These are phyloP conservation scores for Spinibarbus caldwelli DNA, from an alignment of 2,797 vertebrate species.

Conservation along the genomic window DNA sequence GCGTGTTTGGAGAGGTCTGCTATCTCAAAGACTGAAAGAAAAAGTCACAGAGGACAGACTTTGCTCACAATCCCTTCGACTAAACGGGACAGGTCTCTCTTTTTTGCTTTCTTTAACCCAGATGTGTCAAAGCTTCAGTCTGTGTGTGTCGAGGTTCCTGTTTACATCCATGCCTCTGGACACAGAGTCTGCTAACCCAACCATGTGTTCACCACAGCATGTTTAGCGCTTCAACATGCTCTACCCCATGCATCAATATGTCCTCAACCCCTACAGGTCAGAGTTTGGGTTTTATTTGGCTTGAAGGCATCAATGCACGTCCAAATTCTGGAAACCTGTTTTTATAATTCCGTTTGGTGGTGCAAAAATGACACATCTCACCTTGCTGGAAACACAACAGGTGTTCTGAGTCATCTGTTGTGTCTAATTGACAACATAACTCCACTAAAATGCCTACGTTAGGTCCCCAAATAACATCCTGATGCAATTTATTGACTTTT, in stretches of 20 bases:
- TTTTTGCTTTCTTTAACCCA: conserved; percentile 46
- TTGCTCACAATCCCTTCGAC: conserved; percentile 23
- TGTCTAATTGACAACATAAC: conserved; percentile 5
- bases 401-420: conserved; percentile 15
- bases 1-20: neutral
- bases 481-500: conserved; percentile 14
- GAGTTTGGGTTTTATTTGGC: neutral
- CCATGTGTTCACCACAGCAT: conserved; percentile 53
- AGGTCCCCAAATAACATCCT: conserved; percentile 11
- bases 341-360: neutral
- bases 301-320: neutral
- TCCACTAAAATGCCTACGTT: neutral
- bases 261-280: conserved; percentile 1
- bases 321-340: neutral
- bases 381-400: neutral
- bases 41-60: neutral
- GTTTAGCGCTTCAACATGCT: conserved; percentile 31
- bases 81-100: conserved; percentile 25
- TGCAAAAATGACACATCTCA: neutral
- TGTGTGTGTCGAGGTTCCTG: conserved; percentile 32
- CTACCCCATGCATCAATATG: conserved; percentile 11
- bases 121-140: conserved; percentile 48
- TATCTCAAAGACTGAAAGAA: neutral
- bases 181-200: conserved; percentile 41
- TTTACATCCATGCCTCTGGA: conserved; percentile 37